Evolutionary conservation across 2,113 vertebrate species (phyloP).

Genomic region (Chamaea fasciata): DNA sequence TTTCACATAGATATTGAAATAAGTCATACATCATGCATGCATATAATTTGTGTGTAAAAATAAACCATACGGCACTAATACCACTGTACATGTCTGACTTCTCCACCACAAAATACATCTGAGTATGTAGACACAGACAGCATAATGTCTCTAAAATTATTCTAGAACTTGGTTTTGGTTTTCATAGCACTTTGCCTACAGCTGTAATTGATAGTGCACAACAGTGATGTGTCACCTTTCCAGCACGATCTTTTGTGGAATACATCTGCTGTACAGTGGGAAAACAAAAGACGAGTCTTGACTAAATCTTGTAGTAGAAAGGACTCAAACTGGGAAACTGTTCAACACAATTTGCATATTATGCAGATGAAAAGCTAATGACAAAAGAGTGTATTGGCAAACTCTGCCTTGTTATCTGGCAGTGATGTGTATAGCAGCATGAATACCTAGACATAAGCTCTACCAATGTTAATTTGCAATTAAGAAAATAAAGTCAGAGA

Average conservation of each 20-base stretch:
- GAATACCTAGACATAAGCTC: slow-evolving; percentile 59
- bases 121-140: not conserved
- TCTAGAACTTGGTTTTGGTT: slow-evolving; percentile 37
- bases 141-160: slow-evolving; percentile 9
- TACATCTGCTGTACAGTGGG: slow-evolving; percentile 54
- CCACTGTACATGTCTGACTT: not conserved
- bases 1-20: not conserved
- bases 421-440: slow-evolving; percentile 34
- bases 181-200: slow-evolving; percentile 21
- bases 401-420: slow-evolving; percentile 56
- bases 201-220: slow-evolving; percentile 2
- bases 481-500: slow-evolving; percentile 43
- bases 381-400: slow-evolving; percentile 70
- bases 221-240: slow-evolving; percentile 24
- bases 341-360: slow-evolving; percentile 67
- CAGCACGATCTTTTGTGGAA: slow-evolving; percentile 60
- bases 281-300: slow-evolving; percentile 60
- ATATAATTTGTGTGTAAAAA: not conserved
- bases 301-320: slow-evolving; percentile 54
- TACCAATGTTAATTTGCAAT: slow-evolving; percentile 65
- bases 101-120: not conserved
- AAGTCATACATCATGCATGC: not conserved
- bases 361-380: slow-evolving; percentile 71
- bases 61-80: not conserved
- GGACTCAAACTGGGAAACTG: slow-evolving; percentile 62